Conservation (phyloP, 2,797 vertebrate species). For the Chanos chanos region DNA sequence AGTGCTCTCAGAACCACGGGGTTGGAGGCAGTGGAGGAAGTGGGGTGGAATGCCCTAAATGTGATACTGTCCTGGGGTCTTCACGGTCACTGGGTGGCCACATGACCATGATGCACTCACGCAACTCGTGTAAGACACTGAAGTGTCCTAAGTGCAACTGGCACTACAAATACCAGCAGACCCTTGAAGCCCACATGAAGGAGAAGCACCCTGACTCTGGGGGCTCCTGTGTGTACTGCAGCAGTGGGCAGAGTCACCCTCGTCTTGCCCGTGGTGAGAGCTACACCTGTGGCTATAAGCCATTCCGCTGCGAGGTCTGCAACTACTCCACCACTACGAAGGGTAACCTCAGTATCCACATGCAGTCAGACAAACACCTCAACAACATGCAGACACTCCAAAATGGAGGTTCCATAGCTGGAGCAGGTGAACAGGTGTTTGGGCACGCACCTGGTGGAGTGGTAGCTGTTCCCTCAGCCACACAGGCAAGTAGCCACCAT, state of each 20-base stretch:
- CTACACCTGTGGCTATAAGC: constrained; percentile 99
- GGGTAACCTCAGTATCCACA: constrained; percentile 99
- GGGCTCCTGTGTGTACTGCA: constrained; percentile 92
- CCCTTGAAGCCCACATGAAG: constrained; percentile 99
- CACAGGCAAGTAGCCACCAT: constrained; percentile 75
- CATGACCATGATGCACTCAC: constrained; percentile 99
- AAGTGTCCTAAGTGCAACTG: constrained; percentile 99
- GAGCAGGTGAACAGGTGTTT: constrained; percentile 87
- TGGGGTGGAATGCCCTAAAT: constrained; percentile 97
- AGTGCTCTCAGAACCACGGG: constrained; percentile 83
- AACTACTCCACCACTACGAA: constrained; percentile 99
- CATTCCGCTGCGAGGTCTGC: constrained; percentile 98
- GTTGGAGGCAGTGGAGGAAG: constrained; percentile 75
- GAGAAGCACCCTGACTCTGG: constrained; percentile 98
- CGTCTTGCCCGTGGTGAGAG: constrained; percentile 96
- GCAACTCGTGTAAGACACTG: constrained; percentile 98
- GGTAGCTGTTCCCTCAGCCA: constrained; percentile 77
- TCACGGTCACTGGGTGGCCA: constrained; percentile 96
- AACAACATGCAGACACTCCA: constrained; percentile 99
- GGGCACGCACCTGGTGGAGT: constrained; percentile 85
- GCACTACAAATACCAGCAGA: constrained; percentile 99
- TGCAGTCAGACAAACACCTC: constrained; percentile 99
- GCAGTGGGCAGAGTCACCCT: constrained; percentile 93
- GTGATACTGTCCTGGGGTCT: constrained; percentile 96
- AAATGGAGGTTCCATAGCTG: constrained; percentile 83